These are phyloP conservation scores for Clarias batrachus DNA, from an alignment of 2,113 vertebrate genomes.

Conservation along the genomic window DNA sequence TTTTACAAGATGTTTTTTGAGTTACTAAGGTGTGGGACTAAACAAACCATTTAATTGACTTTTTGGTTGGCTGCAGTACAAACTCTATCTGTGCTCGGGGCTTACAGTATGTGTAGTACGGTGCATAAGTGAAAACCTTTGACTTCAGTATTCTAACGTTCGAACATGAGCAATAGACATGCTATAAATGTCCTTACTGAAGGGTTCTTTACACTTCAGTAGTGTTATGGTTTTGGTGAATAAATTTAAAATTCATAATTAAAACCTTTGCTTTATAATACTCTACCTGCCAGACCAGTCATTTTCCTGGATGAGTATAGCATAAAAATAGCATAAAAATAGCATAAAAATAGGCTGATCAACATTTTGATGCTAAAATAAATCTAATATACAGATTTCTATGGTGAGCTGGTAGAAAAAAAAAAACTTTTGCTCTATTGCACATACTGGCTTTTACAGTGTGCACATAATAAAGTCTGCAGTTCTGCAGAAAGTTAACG, in stretches of 20 bases:
- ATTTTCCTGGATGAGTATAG: neutral
- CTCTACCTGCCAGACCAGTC: neutral
- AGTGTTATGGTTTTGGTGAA: neutral
- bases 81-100: conserved; percentile 23
- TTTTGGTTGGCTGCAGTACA: conserved; percentile 51
- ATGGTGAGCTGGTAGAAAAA: neutral
- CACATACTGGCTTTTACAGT: neutral
- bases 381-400: neutral
- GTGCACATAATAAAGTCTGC: neutral
- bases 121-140: neutral
- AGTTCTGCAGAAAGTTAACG: neutral
- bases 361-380: neutral
- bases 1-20: conserved; percentile 65
- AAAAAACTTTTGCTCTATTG: neutral
- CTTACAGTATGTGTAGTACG: neutral
- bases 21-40: conserved; percentile 57
- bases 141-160: neutral
- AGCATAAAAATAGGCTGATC: neutral
- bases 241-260: neutral
- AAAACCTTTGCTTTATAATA: neutral
- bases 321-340: neutral
- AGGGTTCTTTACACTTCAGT: neutral
- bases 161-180: neutral
- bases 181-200: neutral
- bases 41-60: conserved; percentile 60